Evolutionary conservation across 2,888 invertebrate genomes (phyloP), one percentile per base, ranked within the genome.

Genomic region (Rhynchonema sp.): DNA sequence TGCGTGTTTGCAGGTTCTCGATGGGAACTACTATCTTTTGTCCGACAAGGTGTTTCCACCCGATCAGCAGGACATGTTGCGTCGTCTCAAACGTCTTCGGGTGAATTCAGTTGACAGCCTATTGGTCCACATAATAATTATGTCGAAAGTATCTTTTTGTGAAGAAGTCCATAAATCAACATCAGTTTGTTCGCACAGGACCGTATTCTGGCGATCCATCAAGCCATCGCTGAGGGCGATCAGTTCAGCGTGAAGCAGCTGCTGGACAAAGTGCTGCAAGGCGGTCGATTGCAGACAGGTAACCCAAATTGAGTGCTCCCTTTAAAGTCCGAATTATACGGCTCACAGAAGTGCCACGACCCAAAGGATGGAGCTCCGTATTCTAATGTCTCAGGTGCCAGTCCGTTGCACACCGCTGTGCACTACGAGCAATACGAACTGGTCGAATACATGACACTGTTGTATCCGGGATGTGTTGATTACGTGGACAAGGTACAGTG

Each of bases 161-260:
- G n/a, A n/a, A n/a, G n/a, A n/a, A n/a, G n/a, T n/a, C n/a, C n/a
- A n/a, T n/a, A n/a, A n/a, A n/a, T n/a, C n/a, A n/a, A n/a, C n/a
- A n/a, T n/a, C n/a, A n/a, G n/a, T n/a, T n/a, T n/a, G n/a, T n/a
- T 23, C 49, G 3, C 23, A 49, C 49, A 49, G 49, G 49, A 49
- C n/a, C 49, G 49, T 17, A 23, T 49, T n/a, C 20, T 49, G 27
- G 54, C 54, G 27, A 87, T 91, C 38, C 91, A 91, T 72, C 76
- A 82, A 66, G 86, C 88, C 46, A 84, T 89, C 30, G 81, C 82
- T 66, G 83, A 85, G 66, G 91, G 90, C 9, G 85, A 84, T 70
- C 77, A 90, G 65, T 78, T 84, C 66, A 84, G 85, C 66, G 77
- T 91, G 59, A 88, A 88, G 75, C 83, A 85, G 63, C 83, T 73